Base-by-base conservation (phyloP, 2,113 vertebrate species). In the Thalassoma bifasciatum region DNA sequence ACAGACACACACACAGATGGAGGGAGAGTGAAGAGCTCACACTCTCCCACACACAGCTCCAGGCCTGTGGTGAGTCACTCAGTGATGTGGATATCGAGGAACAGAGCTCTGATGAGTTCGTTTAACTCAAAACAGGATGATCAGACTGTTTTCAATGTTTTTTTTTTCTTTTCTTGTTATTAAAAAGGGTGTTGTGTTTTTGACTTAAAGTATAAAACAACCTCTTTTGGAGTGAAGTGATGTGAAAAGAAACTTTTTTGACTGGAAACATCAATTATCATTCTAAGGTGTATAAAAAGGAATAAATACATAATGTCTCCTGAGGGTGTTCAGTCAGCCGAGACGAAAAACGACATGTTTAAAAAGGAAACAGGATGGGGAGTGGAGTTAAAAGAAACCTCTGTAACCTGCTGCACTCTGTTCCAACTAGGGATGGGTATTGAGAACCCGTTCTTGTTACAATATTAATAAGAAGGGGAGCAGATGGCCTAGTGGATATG, bases 41-140 rank as follows among this genome's bases (percentile, higher is more conserved):
- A 77, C 53, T 47, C 72, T 79, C 89, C 69, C 72, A 87, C 83
- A 86, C 81, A 79, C 38, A 30, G 74, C 85, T 83, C 30, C 75
- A 53, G 74, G 76, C 76, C 71, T 53, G 51, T 49, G 42, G 40
- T 88, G 75, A 85, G 61, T 88, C 87, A 91, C 44, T 82, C 66
- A 46, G 54, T 58, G 52, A 50, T 62, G 67, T 76, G 72, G 76
- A 56, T 67, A 74, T 79, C 54, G 47, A 81, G 37, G 54, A 73
- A 65, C 71, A 69, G 44, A 57, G 50, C 12, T 51, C 63, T 61
- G 54, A 24, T 49, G 10, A 46, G 57, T 26, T 40, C 12, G 19
- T 10, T 44, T 19, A n/a, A 63, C 51, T 53, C 17, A 70, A 66
- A 79, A 52, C 51, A 53, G 22, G 17, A 12, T 68, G 12, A 63